Evolutionary conservation across 2,797 vertebrate species (phyloP), one percentile per base, ranked within the genome.

Genomic region (Microtus agrestis): DNA sequence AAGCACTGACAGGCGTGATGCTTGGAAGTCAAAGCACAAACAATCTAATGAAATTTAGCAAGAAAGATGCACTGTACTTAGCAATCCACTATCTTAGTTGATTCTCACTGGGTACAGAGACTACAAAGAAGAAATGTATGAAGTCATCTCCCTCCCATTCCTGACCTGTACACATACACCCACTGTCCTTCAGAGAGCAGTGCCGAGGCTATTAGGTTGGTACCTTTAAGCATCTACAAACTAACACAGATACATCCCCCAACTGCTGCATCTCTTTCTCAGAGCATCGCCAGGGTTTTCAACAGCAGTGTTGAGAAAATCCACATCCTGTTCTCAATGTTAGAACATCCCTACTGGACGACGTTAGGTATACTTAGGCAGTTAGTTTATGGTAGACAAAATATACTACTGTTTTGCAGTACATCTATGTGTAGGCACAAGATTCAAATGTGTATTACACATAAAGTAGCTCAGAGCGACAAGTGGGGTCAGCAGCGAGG

Each of bases 381-480:
- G 82, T 81, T 89, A 85, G 82, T 81, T 89, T 89, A 90, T 59
- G 67, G 91, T 48, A 95, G 94, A 69, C 65, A 87, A 87, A 78
- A 65, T 7, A 77, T 59, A 37, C 5, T 54, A 51, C 46, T 69
- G 85, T 87, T 77, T 93, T 88, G 14, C 27, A 96, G n/a, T 29
- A 85, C 74, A 95, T 61, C 6, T 73, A 88, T 69, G 37, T 94
- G 9, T 11, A 91, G 76, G 31, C 4, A 84, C 12, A 94, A 93
- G 77, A 69, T 76, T 69, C 37, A 89, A 59, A 93, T 93, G 40
- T 63, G 54, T 48, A 63, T 40, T 34, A 91, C 93, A 92, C 13
- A 85, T 85, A 12, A 91, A 90, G 31, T 89, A 92, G 67, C 59
- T 87, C 87, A 95, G 93, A 73, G 88, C 88, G 46, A 89, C 46